These are phyloP conservation scores for Caretta caretta DNA, from an alignment of 2,113 vertebrate genomes.

Conservation along the genomic window DNA sequence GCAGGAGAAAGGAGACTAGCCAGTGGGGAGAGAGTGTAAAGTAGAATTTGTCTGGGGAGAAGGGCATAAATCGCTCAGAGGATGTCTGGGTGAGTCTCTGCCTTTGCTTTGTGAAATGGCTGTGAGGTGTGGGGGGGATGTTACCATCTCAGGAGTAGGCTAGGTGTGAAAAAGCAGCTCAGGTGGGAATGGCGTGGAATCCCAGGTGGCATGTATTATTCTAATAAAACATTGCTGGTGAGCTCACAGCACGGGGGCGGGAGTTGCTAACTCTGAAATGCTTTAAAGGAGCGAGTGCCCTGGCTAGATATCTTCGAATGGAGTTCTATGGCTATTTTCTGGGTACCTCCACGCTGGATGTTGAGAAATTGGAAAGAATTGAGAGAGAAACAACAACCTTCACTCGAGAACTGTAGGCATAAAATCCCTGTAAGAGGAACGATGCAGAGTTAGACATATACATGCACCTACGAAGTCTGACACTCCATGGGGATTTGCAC, in stretches of 20 bases:
- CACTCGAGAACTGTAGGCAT: too few relatives aligned
- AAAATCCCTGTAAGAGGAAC: not conserved
- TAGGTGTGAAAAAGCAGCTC: not conserved
- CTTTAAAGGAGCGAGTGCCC: not conserved
- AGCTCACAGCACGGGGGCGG: not conserved
- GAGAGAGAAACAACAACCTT: not conserved
- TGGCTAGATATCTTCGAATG: not conserved
- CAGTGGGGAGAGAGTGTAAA: not conserved
- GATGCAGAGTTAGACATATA: not conserved
- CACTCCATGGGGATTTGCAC: fast-evolving
- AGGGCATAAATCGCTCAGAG: not conserved
- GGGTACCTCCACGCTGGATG: not conserved
- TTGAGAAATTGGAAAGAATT: not conserved
- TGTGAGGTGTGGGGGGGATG: fast-evolving
- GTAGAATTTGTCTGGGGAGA: fast-evolving
- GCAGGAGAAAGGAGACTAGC: not conserved
- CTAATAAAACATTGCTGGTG: not conserved
- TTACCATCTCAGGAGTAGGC: not conserved
- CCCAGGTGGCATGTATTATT: not conserved
- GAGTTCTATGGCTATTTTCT: not conserved
- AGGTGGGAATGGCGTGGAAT: not conserved
- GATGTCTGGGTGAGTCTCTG: not conserved
- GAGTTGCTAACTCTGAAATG: not conserved
- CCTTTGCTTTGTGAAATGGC: fast-evolving
- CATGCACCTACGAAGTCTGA: not conserved